These are phyloP conservation scores for Drosophila putrida DNA, from an alignment of 2,888 invertebrate species.

Conservation along the genomic window DNA sequence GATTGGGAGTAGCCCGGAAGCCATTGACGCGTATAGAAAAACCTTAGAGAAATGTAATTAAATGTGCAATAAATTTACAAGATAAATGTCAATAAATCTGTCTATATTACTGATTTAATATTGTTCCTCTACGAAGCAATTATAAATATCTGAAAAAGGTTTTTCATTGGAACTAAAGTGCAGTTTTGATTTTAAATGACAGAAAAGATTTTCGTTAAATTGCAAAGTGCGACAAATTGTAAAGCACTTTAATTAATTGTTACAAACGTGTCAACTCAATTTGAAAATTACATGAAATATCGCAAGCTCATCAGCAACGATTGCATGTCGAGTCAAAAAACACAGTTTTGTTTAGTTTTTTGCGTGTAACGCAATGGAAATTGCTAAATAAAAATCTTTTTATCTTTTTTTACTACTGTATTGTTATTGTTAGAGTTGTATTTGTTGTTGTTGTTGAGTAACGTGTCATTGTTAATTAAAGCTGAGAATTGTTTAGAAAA, in stretches of 20 bases:
- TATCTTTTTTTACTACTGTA: constrained; percentile 1
- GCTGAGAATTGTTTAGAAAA: constrained; percentile 34
- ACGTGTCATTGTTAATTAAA: constrained; percentile 72
- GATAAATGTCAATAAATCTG: constrained; percentile 25
- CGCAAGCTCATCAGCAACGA: constrained; percentile 44
- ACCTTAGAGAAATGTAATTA: constrained; percentile 5
- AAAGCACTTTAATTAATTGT: constrained; percentile 53
- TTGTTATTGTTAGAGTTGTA: constrained; percentile 6
- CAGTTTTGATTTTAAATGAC: constrained; percentile 25
- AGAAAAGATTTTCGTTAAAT: constrained; percentile 22
- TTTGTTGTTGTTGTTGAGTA: constrained; percentile 26
- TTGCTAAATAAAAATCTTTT: constrained; percentile 30
- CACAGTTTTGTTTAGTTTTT: constrained; percentile 14
- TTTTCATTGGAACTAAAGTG: constrained; percentile 24
- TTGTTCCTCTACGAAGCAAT: constrained; percentile 10
- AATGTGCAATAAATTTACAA: constrained; percentile 24
- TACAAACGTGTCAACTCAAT: constrained; percentile 57
- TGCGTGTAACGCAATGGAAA: constrained; percentile 44
- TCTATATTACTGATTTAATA: background rate
- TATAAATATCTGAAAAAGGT: constrained; percentile 14
- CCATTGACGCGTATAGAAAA: background rate
- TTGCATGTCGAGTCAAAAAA: constrained; percentile 45
- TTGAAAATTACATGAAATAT: constrained; percentile 34
- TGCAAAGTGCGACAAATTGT: constrained; percentile 61
- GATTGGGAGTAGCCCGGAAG: constrained; percentile 3